A percentile compares a stretch with the other conserved stretches of the same genome.
Conservation (phyloP, 2,113 vertebrate species). For the Actenoides hombroni region DNA sequence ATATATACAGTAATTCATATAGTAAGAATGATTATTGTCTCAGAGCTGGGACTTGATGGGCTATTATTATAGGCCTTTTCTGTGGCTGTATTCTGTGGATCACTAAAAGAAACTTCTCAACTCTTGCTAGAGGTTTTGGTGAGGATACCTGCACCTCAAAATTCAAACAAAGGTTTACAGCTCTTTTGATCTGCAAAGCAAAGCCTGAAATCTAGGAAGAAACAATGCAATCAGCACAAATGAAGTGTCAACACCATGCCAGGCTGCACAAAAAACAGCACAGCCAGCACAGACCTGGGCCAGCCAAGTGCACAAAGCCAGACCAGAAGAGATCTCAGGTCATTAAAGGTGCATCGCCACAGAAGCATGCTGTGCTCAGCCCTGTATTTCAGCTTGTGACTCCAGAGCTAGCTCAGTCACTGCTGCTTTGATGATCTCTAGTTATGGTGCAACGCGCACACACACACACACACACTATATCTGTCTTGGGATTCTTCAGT, state of each 20-base stretch:
- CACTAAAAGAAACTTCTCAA: not conserved
- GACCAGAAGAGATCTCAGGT: not conserved
- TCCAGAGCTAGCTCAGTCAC: not conserved
- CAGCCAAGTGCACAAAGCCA: not conserved
- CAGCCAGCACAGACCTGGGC: not conserved
- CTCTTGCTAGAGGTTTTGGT: not conserved
- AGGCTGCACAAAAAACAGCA: not conserved
- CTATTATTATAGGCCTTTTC: not conserved
- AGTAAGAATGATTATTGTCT: not conserved
- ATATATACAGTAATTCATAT: no score
- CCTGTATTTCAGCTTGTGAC: not conserved
- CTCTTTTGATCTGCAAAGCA: not conserved
- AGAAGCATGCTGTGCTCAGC: not conserved
- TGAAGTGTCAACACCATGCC: not conserved
- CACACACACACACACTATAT: not conserved
- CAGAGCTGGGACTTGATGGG: not conserved
- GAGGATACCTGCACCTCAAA: not conserved
- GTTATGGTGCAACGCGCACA: not conserved
- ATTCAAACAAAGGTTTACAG: not conserved
- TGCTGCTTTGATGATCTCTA: not conserved
- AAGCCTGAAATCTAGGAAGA: not conserved
- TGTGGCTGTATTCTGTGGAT: rapidly evolving
- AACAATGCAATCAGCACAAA: not conserved
- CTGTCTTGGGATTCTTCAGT: not conserved
- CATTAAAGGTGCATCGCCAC: not conserved